phyloP scores from a whole-genome alignment of 2,888 invertebrate species.

The Eilema griseolum region DNA sequence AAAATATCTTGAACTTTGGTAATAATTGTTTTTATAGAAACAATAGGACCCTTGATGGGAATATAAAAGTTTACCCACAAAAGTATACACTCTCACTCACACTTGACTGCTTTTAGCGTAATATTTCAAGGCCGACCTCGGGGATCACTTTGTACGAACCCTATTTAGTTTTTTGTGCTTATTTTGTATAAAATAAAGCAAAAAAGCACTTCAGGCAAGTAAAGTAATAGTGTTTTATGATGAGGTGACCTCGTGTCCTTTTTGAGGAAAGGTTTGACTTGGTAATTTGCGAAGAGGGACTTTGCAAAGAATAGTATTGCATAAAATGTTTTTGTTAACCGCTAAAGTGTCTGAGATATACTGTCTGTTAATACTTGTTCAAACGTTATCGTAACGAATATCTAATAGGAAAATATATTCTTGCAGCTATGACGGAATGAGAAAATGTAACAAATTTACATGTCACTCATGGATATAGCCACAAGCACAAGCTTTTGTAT shows the following conservation, averaged over 20 bases:
- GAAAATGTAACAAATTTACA: constrained; percentile 1
- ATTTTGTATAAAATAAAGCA: constrained; percentile 11
- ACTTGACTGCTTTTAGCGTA: neutral
- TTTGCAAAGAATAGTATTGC: constrained; percentile 1
- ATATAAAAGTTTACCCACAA: neutral
- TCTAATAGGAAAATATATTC: neutral
- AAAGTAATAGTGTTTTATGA: constrained; percentile 10
- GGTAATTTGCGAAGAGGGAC: constrained; percentile 2
- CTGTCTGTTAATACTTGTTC: too few species aligned
- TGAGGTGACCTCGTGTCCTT: constrained; percentile 6
- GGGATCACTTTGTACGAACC: constrained; percentile 12
- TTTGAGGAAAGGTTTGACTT: neutral
- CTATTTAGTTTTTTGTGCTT: constrained; percentile 13
- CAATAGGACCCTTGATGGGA: neutral
- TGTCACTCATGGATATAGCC: neutral
- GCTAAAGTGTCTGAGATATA: neutral
- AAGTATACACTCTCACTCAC: neutral
- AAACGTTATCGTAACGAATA: too few species aligned
- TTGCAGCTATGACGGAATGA: neutral
- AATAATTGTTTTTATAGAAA: neutral
- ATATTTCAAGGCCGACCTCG: constrained; percentile 8
- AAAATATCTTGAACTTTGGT: neutral
- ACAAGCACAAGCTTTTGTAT: neutral
- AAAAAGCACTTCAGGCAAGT: neutral
- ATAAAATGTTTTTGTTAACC: neutral